Evolutionary conservation across 1,140 invertebrate genomes (phyloP).

Genomic region (Apis dorsata): DNA sequence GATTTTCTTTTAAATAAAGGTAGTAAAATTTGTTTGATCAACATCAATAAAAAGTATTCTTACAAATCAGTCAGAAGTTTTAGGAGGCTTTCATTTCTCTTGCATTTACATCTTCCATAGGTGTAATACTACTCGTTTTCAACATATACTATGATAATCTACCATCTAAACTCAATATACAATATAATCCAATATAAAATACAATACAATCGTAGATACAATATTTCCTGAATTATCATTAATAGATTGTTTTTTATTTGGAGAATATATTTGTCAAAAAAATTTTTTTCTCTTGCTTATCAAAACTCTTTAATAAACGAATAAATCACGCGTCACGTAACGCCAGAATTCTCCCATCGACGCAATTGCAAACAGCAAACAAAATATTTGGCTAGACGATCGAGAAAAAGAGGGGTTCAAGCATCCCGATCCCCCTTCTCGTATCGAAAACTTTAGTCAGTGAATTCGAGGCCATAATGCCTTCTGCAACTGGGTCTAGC

Average conservation of each 20-base stretch:
- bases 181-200: too few species aligned
- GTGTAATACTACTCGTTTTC: too few species aligned
- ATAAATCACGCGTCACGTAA: slow-evolving; percentile 12
- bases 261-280: neutral
- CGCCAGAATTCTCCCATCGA: neutral
- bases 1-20: too few species aligned
- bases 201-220: neutral
- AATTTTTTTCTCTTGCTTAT: neutral
- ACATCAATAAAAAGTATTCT: too few species aligned
- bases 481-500: slow-evolving; percentile 36
- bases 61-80: too few species aligned
- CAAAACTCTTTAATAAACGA: neutral
- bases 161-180: too few species aligned
- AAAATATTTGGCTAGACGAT: slow-evolving; percentile 40
- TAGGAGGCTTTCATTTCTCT: too few species aligned
- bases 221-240: neutral
- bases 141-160: too few species aligned
- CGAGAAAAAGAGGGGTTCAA: slow-evolving; percentile 17
- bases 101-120: too few species aligned
- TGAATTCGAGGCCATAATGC: slow-evolving; percentile 55
- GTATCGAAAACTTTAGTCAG: slow-evolving; percentile 51
- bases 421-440: slow-evolving; percentile 33
- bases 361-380: slow-evolving; percentile 2
- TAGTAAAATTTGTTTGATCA: too few species aligned
- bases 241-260: neutral